Evolutionary conservation across 2,888 invertebrate genomes (phyloP), one percentile per base, ranked within the genome.

Genomic region (Ormyrus rosae): DNA sequence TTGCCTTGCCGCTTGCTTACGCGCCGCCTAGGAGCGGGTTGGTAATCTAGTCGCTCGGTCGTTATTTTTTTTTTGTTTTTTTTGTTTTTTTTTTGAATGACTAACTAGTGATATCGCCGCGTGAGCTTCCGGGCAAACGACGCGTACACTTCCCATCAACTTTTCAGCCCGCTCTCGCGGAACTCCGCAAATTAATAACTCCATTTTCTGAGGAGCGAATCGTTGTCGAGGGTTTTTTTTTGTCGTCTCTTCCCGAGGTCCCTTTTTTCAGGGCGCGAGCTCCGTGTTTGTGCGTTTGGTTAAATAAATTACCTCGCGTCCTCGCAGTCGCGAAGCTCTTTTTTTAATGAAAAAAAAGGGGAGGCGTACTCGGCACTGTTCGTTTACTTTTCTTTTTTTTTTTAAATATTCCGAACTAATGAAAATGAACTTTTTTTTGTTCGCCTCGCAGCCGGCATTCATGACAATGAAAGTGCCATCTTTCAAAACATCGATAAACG

Each of bases 151-250:
- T 64, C 13, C 58, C 53, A 51, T 48, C 51, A 53, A 75, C 72
- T 56, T 73, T 65, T 73, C 65, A 11, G 48, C 65, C 7, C 19
- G 13, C 63, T 34, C 56, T 48, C 48, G 11, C 65, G 46, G 55
- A 73, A 48, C 60, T 75, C 34, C 13, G 45, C n/a, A 56, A 67
- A 67, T 67, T 75, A 51, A 75, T 75, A 75, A 75, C 74, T 74
- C 67, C 60, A 50, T 67, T 74, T 74, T 74, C 65, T 74, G 63
- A 0, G 8, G 34, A 34, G 65, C 11, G 56, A 2, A 64, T 64
- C 53, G 74, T 55, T 11, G 51, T 6, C 5, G 9, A 10, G 34
- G 13, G 1, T 4, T 74, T 50, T 19, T 19, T 19, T 34, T 34
- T 34, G 3, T 34, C 0, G 3, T 34, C 34, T 1, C 34, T 34